Evolutionary conservation across 2,113 vertebrate species (phyloP).

Genomic region (Datnioides undecimradiatus): DNA sequence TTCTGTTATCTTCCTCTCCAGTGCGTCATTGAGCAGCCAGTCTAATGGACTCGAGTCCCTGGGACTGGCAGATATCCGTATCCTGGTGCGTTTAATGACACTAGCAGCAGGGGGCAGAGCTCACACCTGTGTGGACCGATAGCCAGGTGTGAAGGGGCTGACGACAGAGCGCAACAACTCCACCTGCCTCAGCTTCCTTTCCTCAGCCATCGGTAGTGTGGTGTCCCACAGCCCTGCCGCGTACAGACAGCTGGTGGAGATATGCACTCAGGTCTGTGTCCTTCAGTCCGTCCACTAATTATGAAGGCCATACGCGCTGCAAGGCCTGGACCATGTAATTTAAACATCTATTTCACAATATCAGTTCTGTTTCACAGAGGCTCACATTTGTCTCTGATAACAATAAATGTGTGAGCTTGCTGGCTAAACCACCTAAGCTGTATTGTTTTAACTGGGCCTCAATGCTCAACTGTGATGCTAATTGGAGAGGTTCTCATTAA

Average conservation of each 20-base stretch:
- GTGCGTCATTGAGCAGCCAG: conserved; percentile 78
- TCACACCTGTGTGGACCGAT: conserved; percentile 74
- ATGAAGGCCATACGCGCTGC: background rate
- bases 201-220: conserved; percentile 84
- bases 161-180: conserved; percentile 72
- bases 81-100: conserved; percentile 86
- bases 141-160: conserved; percentile 58
- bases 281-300: background rate
- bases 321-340: background rate
- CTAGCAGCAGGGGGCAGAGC: conserved; percentile 83
- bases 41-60: conserved; percentile 84
- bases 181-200: conserved; percentile 83
- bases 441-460: no score
- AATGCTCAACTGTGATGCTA: no score
- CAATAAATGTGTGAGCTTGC: no score
- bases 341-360: background rate
- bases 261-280: conserved; percentile 85
- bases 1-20: conserved; percentile 42
- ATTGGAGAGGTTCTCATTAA: no score
- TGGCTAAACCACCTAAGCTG: no score
- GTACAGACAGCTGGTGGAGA: conserved; percentile 85
- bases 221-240: conserved; percentile 82
- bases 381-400: background rate
- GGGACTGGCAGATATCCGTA: conserved; percentile 86
- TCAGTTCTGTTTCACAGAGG: background rate